Evolutionary conservation across 2,888 invertebrate genomes (phyloP).

Genomic region (Morpho achilles): DNA sequence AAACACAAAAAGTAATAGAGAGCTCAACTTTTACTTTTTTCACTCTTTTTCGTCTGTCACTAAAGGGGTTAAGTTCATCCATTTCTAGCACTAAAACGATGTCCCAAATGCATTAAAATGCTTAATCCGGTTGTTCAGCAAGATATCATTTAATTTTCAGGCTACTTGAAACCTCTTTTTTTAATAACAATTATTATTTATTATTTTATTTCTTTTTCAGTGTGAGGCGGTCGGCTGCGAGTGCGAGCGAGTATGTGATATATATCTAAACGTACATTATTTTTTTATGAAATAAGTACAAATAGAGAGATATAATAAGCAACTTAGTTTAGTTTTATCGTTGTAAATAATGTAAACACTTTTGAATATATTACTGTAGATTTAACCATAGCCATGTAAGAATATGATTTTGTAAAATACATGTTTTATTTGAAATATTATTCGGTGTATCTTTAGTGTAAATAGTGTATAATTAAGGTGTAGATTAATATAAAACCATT

Average conservation of each 20-base stretch:
- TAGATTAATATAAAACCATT: slow-evolving; percentile 9
- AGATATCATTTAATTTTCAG: no score
- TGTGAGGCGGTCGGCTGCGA: slow-evolving; percentile 68
- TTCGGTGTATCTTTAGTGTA: neutral
- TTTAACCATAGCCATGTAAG: slow-evolving; percentile 15
- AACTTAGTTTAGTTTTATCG: slow-evolving; percentile 45
- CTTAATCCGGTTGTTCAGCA: no score
- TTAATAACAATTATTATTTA: no score
- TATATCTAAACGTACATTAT: slow-evolving; percentile 70
- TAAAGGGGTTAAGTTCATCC: no score
- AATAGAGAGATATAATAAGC: slow-evolving; percentile 54
- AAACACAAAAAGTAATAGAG: no score
- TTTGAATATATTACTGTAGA: slow-evolving; percentile 38
- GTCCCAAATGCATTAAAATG: no score
- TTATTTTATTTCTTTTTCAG: slow-evolving; percentile 53
- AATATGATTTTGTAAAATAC: slow-evolving; percentile 18
- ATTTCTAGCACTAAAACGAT: no score
- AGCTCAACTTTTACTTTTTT: no score
- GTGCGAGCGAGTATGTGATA: slow-evolving; percentile 64
- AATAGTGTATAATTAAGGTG: neutral
- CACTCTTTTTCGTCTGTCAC: no score
- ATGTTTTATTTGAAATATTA: neutral
- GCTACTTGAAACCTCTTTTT: no score
- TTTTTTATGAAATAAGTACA: slow-evolving; percentile 77
- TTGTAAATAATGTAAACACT: slow-evolving; percentile 57